Base-by-base conservation (phyloP, 2,888 invertebrate species). In the Argyresthia goedartella region DNA sequence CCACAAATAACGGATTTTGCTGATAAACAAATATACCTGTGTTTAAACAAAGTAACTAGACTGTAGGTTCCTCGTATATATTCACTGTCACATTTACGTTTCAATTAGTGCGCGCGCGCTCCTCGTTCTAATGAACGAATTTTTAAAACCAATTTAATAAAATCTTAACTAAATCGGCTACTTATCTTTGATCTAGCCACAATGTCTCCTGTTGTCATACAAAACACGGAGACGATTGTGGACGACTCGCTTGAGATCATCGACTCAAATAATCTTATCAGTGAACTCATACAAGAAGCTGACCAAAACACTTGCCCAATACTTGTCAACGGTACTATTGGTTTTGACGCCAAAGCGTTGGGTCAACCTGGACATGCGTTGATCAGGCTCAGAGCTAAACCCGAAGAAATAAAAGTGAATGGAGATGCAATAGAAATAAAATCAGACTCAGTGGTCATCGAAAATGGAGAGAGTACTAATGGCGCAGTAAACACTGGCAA, bases 141-240 rank as follows among this genome's bases (percentile, higher is more conserved):
- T 15, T 10, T 15, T 14, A 8, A 33, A 33, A 13, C 34, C 14
- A 13, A 13, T 35, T 14, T 13, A 11, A 48, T 53, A 53, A 25
- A 25, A 25, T 25, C 25, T 25, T 25, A 25, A 25, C 25, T 25
- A 25, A 52, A 43, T 50, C 50, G 45, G 35, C 35, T 54, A 50
- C 10, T 4, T 10, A 41, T 25, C 25, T 39, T 36, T 34, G 39
- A 69, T 36, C 36, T 48, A 13, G 25, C 33, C 25, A 59, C 34
- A 60, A 85, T 85, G 82, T 76, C 82, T 33, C 82, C 84, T 43
- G 82, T 76, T 59, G 75, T 81, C 13, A 62, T 71, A 41, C 73
- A 79, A 57, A 76, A 70, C 57, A 58, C 76, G 9, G 80, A 76
- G 54, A 60, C 64, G 2, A 67, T 74, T 25, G 65, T 77, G 6